phyloP scores from a whole-genome alignment of 1,140 invertebrate species.

The Mya arenaria region DNA sequence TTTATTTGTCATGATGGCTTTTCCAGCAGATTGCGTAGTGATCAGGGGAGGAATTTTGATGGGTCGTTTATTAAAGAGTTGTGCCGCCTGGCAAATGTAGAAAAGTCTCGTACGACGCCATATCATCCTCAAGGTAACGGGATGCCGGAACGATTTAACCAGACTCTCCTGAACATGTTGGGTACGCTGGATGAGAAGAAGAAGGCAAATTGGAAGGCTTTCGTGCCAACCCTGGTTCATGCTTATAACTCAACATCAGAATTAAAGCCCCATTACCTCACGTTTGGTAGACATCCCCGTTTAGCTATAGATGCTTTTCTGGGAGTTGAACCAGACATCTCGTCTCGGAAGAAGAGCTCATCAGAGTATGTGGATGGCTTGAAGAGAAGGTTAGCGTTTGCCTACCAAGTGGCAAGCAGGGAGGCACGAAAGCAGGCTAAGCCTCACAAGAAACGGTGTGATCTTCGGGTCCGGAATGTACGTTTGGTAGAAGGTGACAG shows the following conservation, averaged over 20 bases:
- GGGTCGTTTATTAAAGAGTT: constrained; percentile 7
- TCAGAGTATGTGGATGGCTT: not conserved
- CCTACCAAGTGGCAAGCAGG: not conserved
- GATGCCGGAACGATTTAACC: constrained; percentile 10
- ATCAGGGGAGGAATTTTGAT: constrained; percentile 47
- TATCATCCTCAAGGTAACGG: constrained; percentile 4
- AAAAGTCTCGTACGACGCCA: not conserved
- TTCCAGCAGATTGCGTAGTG: constrained; percentile 25
- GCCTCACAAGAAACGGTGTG: not conserved
- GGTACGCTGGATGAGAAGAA: not conserved
- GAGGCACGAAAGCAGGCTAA: not conserved
- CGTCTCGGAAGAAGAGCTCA: not conserved
- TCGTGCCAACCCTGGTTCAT: constrained; percentile 50
- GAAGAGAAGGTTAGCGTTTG: not conserved
- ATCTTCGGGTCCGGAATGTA: not conserved
- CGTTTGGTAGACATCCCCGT: too few relatives aligned
- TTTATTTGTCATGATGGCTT: constrained; percentile 25
- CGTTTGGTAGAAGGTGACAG: not conserved
- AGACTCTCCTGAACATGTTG: not conserved
- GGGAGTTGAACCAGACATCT: not conserved
- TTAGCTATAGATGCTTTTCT: constrained; percentile 50
- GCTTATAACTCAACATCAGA: constrained; percentile 44
- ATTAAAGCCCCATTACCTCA: constrained; percentile 44
- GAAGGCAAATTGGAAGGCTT: constrained; percentile 57
- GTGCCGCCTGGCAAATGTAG: not conserved